Conservation (phyloP, 2,888 invertebrate genomes). For the Apamea anceps region DNA sequence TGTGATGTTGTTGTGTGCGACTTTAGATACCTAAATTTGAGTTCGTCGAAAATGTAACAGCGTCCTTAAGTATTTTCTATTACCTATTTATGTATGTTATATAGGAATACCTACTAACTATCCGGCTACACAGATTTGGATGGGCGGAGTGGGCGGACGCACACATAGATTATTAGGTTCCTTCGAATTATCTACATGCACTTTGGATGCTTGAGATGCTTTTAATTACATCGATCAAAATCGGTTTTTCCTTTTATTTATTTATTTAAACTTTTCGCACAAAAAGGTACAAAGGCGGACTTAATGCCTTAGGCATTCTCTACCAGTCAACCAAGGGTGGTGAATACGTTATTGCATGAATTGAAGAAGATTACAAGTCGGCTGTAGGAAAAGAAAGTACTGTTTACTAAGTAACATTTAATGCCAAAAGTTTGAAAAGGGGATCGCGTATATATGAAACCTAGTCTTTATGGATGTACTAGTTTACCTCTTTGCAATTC, state of each 20-base stretch:
- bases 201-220: neutral
- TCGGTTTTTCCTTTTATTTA: neutral
- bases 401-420: neutral
- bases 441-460: neutral
- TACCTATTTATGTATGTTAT: too few species aligned
- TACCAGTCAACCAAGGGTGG: too few species aligned
- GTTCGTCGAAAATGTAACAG: too few species aligned
- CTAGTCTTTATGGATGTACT: neutral
- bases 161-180: neutral
- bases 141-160: neutral
- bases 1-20: too few species aligned
- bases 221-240: neutral
- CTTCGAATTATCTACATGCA: neutral
- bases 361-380: neutral
- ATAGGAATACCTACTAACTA: neutral
- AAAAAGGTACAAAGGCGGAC: too few species aligned
- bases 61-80: neutral
- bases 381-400: neutral
- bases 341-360: neutral
- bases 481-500: slow-evolving; percentile 12
- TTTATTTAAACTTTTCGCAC: too few species aligned
- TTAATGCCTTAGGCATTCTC: too few species aligned
- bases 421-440: neutral
- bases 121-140: neutral
- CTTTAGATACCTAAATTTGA: too few species aligned